Evolutionary conservation across 1,140 invertebrate genomes (phyloP).

Genomic region (Drosophila baimaii): DNA sequence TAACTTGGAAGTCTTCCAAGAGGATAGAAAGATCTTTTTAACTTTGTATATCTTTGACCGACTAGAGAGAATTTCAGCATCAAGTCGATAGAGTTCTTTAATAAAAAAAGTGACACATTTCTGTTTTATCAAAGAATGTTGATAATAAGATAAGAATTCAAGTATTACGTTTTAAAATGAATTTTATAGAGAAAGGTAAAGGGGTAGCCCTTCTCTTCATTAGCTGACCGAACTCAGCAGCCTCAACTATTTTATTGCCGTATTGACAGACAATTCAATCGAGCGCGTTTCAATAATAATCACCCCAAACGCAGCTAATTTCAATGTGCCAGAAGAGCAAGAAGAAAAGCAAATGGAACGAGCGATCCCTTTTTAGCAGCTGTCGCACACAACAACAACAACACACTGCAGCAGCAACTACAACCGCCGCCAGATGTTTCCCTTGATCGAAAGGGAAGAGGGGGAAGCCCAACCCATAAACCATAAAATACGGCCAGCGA

Average conservation of each 20-base stretch:
- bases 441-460: conserved; percentile 26
- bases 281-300: conserved; percentile 42
- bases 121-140: too few relatives aligned
- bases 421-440: conserved; percentile 67
- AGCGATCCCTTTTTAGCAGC: conserved; percentile 70
- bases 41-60: too few relatives aligned
- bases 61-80: too few relatives aligned
- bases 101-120: too few relatives aligned
- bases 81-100: too few relatives aligned
- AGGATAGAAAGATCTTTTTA: too few relatives aligned
- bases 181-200: background rate
- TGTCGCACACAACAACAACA: too few relatives aligned
- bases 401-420: conserved; percentile 14
- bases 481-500: conserved; percentile 57
- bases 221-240: conserved; percentile 39
- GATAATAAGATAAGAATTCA: background rate
- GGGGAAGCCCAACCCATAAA: conserved; percentile 65
- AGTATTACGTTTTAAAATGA: background rate
- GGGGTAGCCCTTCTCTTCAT: background rate
- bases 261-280: conserved; percentile 80
- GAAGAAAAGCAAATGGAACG: conserved; percentile 17
- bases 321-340: conserved; percentile 38
- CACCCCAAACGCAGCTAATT: conserved; percentile 23
- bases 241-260: conserved; percentile 70
- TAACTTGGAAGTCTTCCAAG: too few relatives aligned